Base-by-base conservation (phyloP, 2,888 invertebrate species). In the Slavum lentiscoides region DNA sequence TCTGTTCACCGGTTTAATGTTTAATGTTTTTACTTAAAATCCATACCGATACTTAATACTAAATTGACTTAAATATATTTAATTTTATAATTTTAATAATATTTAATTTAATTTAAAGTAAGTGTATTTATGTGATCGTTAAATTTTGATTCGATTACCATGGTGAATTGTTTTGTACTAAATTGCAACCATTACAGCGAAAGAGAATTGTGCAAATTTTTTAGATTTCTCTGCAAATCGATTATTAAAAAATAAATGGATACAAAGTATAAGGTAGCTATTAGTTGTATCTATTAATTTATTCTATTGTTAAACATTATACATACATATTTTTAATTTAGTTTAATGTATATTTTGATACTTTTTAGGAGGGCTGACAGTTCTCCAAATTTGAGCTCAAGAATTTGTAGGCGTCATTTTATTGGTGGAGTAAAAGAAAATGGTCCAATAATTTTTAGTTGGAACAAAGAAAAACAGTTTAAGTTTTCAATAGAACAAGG, bases 181-280 rank as follows among this genome's bases (percentile, higher is more conserved):
- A 59, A 69, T 21, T 77, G 77, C 53, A 17, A 59, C 69, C 77
- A 74, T 39, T 66, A 39, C 23, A 74, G 43, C 53, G 74, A 66
- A 11, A 43, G 53, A 53, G 17, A 53, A 53, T 66, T 8, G 9
- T 80, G 80, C 23, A 72, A 53, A 8, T 64, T 49, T 23, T 53
- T 80, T 37, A 69, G 80, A 37, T n/a, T 80, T 80, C 62, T 70
- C 70, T 37, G 49, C 8, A 55, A 30, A 70, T 53, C 7, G 5
- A 17, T 15, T 55, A 30, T 21, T 61, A 62, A 69, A 61, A 19
- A 80, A 62, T 17, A 70, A 80, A 62, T 80, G 80, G 70, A 62
- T n/a, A n/a, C n/a, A n/a, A n/a, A n/a, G n/a, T 62, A 62, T 30
- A 62, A 30, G 15, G 62, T 62, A 30, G 15, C 9, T 62, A 19